phyloP scores from a whole-genome alignment of 2,888 invertebrate species.

The Trichopria drosophilae region DNA sequence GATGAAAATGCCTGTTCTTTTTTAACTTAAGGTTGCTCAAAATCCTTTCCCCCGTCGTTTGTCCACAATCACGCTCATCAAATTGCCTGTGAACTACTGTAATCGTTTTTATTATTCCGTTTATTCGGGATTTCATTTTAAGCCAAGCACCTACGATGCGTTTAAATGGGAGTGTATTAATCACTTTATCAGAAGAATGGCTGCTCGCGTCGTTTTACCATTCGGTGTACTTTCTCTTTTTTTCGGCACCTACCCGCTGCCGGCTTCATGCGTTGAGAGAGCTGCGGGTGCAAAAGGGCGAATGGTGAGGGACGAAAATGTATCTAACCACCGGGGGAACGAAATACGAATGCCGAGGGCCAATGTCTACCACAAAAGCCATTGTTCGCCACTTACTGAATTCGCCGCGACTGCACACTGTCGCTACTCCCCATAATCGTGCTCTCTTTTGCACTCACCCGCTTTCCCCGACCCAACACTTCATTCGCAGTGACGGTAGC shows the following conservation, averaged over 20 bases:
- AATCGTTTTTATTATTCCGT: no score
- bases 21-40: no score
- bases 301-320: constrained; percentile 41
- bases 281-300: constrained; percentile 22
- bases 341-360: constrained; percentile 46
- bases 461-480: constrained; percentile 25
- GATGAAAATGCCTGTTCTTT: no score
- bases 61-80: no score
- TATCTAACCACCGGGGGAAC: constrained; percentile 42
- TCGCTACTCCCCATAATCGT: constrained; percentile 30
- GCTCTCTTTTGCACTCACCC: constrained; percentile 22
- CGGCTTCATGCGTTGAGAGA: constrained; percentile 34
- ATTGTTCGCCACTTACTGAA: constrained; percentile 56
- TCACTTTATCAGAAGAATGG: constrained; percentile 32
- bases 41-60: no score
- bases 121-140: no score
- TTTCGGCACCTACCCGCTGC: constrained; percentile 32
- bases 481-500: constrained; percentile 33
- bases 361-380: constrained; percentile 54
- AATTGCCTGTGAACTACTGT: no score
- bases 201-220: constrained; percentile 37
- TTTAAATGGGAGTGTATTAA: constrained; percentile 54
- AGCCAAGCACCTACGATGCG: constrained; percentile 41
- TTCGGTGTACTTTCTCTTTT: constrained; percentile 28
- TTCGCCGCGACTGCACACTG: constrained; percentile 47